Conservation (phyloP, 53 echinoderm and acorn worm species). For the Paelopatides confundens region DNA sequence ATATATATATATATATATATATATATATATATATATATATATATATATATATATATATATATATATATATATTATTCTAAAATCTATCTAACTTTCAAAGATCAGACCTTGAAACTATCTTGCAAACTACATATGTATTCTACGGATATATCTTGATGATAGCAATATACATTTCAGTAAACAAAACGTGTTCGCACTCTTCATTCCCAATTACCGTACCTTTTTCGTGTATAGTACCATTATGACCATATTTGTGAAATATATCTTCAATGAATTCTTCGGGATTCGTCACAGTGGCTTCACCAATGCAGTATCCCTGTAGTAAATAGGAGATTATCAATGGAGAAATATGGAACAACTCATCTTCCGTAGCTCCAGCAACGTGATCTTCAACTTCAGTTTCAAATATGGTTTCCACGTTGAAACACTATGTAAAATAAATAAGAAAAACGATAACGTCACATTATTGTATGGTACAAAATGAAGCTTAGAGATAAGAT, state of each 20-base stretch:
- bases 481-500: too few species aligned
- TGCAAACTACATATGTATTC: too few species aligned
- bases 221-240: conserved; percentile 67
- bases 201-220: conserved; percentile 39
- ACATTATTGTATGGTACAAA: too few species aligned
- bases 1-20: too few species aligned
- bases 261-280: conserved; percentile 76
- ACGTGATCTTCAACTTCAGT: conserved; percentile 69
- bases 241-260: conserved; percentile 61
- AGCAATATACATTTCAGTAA: too few species aligned
- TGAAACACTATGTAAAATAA: conserved; percentile 71
- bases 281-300: conserved; percentile 54
- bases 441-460: neutral
- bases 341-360: conserved; percentile 65
- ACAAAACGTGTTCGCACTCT: too few species aligned
- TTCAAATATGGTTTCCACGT: conserved; percentile 69
- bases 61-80: too few species aligned
- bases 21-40: too few species aligned
- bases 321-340: conserved; percentile 67
- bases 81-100: too few species aligned
- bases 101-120: too few species aligned
- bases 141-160: too few species aligned
- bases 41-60: too few species aligned
- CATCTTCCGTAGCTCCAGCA: conserved; percentile 64
- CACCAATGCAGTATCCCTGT: conserved; percentile 83